Percentiles rank a stretch among this genome's conserved stretches.
Conservation (phyloP, 2,888 invertebrate genomes). For the Sinelater perroti region DNA sequence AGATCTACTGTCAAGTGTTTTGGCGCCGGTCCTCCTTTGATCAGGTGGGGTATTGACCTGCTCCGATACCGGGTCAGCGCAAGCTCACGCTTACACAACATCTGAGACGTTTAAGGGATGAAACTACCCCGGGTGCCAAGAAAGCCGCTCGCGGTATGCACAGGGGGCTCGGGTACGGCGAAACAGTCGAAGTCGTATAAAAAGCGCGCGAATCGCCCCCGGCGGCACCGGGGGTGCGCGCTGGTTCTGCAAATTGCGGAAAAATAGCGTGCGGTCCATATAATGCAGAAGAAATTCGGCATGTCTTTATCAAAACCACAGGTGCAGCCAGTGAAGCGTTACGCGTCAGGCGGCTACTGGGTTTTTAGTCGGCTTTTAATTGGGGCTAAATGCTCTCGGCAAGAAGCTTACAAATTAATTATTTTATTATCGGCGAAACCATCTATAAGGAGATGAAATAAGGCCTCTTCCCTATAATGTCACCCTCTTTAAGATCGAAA, state of each 20-base stretch:
- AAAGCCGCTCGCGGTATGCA: too few relatives aligned
- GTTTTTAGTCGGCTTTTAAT: background rate
- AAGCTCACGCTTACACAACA: slow-evolving; percentile 39
- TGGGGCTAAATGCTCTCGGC: background rate
- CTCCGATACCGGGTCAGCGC: slow-evolving; percentile 43
- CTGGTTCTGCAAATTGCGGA: too few relatives aligned
- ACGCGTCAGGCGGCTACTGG: slow-evolving; percentile 1
- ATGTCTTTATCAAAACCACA: slow-evolving; percentile 24
- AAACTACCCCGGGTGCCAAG: slow-evolving; percentile 24
- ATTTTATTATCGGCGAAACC: too few relatives aligned
- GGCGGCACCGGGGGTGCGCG: too few relatives aligned
- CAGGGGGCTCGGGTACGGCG: too few relatives aligned
- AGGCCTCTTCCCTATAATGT: too few relatives aligned
- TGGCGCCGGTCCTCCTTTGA: slow-evolving; percentile 46
- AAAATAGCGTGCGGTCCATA: too few relatives aligned
- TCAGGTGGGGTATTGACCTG: slow-evolving; percentile 47
- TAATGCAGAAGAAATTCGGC: slow-evolving; percentile 5
- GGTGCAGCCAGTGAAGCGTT: slow-evolving; percentile 17
- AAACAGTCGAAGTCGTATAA: too few relatives aligned
- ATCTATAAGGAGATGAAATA: too few relatives aligned
- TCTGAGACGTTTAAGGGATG: slow-evolving; percentile 40
- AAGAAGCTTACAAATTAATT: background rate
- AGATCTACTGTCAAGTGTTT: slow-evolving; percentile 44
- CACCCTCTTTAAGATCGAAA: too few relatives aligned
- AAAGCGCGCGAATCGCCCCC: too few relatives aligned